Conservation (phyloP, 2,113 vertebrate species). For the Mormyrus iriodes region DNA sequence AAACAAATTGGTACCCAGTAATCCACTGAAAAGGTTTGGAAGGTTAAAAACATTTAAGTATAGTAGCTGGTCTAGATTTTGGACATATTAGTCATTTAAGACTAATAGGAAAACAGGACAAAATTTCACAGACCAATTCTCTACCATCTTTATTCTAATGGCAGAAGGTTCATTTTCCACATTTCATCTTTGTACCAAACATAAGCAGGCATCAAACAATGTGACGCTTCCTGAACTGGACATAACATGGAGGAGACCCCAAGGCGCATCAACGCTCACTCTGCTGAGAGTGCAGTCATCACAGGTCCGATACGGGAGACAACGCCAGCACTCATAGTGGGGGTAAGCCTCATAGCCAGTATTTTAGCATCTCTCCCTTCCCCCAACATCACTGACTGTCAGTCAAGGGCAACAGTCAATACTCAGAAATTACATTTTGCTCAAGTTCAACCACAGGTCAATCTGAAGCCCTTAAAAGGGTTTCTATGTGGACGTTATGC, state of each 20-base stretch:
- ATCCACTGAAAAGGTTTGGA: neutral
- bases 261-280: neutral
- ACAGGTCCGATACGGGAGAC: neutral
- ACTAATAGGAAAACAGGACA: neutral
- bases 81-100: neutral
- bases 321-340: neutral
- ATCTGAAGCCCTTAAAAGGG: neutral
- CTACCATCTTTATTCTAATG: neutral
- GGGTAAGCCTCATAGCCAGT: neutral
- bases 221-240: neutral
- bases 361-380: too few species aligned
- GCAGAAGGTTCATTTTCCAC: neutral
- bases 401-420: neutral
- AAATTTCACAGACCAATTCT: neutral
- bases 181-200: neutral
- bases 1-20: neutral
- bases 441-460: neutral
- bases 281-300: neutral
- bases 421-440: neutral
- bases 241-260: neutral
- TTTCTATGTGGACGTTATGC: neutral
- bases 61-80: neutral
- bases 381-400: neutral
- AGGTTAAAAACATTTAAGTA: neutral
- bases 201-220: neutral